phyloP scores from a whole-genome alignment of 2,797 vertebrate species.

The Manis javanica region DNA sequence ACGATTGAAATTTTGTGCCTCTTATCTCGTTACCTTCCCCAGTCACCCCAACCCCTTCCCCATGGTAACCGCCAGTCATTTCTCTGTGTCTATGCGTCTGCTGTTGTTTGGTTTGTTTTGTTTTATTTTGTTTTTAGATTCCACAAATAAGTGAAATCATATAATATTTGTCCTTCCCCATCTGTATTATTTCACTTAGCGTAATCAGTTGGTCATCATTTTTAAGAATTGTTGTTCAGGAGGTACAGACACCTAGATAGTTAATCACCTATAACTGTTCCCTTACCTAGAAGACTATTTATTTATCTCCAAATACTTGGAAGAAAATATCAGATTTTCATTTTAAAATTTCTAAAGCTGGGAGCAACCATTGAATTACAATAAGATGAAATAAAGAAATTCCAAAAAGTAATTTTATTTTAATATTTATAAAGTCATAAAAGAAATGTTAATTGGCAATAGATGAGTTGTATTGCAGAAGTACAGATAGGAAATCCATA shows the following conservation, averaged over 20 bases:
- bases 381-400: background rate
- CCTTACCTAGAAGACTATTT: background rate
- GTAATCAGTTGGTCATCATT: background rate
- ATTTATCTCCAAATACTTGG: background rate
- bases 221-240: background rate
- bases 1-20: too few relatives aligned
- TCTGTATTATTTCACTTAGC: too few relatives aligned
- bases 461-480: background rate
- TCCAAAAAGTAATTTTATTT: background rate
- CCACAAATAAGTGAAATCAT: too few relatives aligned
- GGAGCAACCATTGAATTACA: background rate
- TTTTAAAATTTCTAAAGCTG: constrained; percentile 6
- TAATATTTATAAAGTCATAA: background rate
- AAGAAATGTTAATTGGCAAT: background rate
- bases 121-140: too few relatives aligned
- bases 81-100: too few relatives aligned
- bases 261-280: background rate
- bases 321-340: background rate
- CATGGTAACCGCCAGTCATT: too few relatives aligned
- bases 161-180: too few relatives aligned
- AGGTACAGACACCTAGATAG: background rate
- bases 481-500: background rate
- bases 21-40: too few relatives aligned
- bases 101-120: too few relatives aligned
- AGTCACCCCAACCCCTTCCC: too few relatives aligned